These are phyloP conservation scores for Hippasteria phrygiana DNA, from an alignment of 53 echinoderm and acorn worm genomes.

Conservation along the genomic window DNA sequence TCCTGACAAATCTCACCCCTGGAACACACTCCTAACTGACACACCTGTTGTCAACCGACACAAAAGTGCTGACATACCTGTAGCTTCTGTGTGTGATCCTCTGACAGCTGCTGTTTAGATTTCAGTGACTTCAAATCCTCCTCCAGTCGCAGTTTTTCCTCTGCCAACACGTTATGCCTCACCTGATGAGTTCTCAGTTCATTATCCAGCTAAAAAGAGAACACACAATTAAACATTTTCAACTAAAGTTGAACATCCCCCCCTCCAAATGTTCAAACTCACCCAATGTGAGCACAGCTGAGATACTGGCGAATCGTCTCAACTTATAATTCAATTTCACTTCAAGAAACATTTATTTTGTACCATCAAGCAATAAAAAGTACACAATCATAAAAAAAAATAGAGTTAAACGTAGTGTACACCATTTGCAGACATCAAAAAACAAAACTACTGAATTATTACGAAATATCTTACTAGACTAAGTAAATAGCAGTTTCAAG, in stretches of 20 bases:
- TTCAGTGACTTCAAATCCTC: conserved; percentile 68
- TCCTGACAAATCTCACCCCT: too few species aligned
- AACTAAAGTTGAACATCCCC: too few species aligned
- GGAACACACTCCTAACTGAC: too few species aligned
- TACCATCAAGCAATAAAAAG: neutral
- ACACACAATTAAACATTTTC: neutral
- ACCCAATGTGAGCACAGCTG: too few species aligned
- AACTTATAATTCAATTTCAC: too few species aligned
- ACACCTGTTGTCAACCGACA: neutral
- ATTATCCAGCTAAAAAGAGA: conserved; percentile 76
- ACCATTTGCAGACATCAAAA: too few species aligned
- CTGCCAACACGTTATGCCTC: conserved; percentile 66
- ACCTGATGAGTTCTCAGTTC: conserved; percentile 85
- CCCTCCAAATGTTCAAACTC: too few species aligned
- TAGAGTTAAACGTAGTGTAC: too few species aligned
- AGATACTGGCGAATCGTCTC: too few species aligned
- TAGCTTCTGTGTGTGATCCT: conserved; percentile 74
- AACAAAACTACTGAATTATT: too few species aligned
- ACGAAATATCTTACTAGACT: too few species aligned
- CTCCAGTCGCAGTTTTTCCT: conserved; percentile 82
- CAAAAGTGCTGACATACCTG: conserved; percentile 63
- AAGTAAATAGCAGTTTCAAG: too few species aligned
- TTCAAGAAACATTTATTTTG: neutral
- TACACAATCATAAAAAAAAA: neutral
- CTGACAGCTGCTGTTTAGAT: conserved; percentile 60